phyloP scores from a whole-genome alignment of 2,888 invertebrate genomes.

The Mycogona germanica region DNA sequence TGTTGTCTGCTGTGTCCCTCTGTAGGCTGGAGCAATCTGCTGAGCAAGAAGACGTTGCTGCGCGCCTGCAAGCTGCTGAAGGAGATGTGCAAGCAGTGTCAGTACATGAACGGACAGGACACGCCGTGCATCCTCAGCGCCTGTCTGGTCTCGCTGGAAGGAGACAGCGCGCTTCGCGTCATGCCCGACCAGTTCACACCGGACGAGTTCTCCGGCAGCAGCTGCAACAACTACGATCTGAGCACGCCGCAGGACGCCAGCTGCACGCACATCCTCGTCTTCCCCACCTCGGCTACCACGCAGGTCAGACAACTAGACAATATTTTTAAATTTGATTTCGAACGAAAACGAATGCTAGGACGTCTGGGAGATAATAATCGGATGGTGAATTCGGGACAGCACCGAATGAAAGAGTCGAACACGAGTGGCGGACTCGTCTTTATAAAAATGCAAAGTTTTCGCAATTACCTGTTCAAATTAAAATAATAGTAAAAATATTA shows the following conservation, averaged over 20 bases:
- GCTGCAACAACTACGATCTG: constrained; percentile 67
- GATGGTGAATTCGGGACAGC: too few relatives aligned
- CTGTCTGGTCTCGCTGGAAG: constrained; percentile 93
- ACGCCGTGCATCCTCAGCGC: constrained; percentile 91
- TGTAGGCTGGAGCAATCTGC: constrained; percentile 79
- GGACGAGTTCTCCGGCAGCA: constrained; percentile 79
- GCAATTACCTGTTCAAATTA: too few relatives aligned
- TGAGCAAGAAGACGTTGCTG: constrained; percentile 79
- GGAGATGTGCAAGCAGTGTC: constrained; percentile 82
- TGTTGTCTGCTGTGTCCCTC: constrained; percentile 6
- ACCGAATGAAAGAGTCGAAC: too few relatives aligned
- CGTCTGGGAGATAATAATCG: not conserved
- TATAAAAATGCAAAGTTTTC: too few relatives aligned
- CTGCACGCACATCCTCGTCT: constrained; percentile 95
- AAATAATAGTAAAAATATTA: too few relatives aligned
- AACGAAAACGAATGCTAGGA: not conserved
- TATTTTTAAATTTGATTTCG: not conserved
- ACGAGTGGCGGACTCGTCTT: too few relatives aligned
- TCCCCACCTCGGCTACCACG: constrained; percentile 92
- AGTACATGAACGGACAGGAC: constrained; percentile 62
- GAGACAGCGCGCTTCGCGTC: constrained; percentile 70
- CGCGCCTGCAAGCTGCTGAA: constrained; percentile 77
- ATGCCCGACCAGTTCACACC: constrained; percentile 93
- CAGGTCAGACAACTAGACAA: constrained; percentile 44
- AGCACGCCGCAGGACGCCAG: constrained; percentile 94